Base-by-base conservation (phyloP, 1,140 invertebrate genomes). In the Atta texana region DNA sequence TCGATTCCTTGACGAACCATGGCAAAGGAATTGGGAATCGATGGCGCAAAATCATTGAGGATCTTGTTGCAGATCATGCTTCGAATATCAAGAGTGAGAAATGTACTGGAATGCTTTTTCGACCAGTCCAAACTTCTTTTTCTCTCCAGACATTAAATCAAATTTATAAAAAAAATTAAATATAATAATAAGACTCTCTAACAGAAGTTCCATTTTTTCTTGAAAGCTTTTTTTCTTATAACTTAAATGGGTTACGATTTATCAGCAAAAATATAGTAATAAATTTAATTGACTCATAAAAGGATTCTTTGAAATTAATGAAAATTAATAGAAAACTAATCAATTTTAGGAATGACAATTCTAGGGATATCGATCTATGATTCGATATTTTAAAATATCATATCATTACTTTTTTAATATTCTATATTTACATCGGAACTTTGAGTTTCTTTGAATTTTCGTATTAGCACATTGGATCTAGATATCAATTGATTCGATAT, bases 1-100 rank as follows among this genome's bases (percentile, higher is more conserved):
- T 94, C 91, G 91, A 49, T 87, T 88, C 64, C 55, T 87, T 64
- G 72, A 84, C 86, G 86, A 92, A 92, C 87, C 61, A 77, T 63
- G 75, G 71, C 49, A 7, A 34, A 66, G 24, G 55, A 85, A 88
- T 51, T 59, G 18, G 68, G 18, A 61, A 31, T 74, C 69, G 80
- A 74, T 82, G 57, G 39, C 24, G 55, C 80, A 24, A 49, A 31
- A 84, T 75, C 69, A 63, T 59, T n/a, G 18, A 10, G 55, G 24
- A 49, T 61, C 39, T 18, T 69, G 4, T 34, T 39, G 12, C 51
- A 21, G 18, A 18, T 82, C 68, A 49, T 55, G 24, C 53, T 39
- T 75, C 80, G 2, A 61, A 74, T n/a, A 21, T 18, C 34, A 18
- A 8, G 39, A 24, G 51, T 31, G 2, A n/a, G 57, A 63, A 71